Evolutionary conservation across 2,113 vertebrate species (phyloP).

Genomic region (Pimephales promelas): DNA sequence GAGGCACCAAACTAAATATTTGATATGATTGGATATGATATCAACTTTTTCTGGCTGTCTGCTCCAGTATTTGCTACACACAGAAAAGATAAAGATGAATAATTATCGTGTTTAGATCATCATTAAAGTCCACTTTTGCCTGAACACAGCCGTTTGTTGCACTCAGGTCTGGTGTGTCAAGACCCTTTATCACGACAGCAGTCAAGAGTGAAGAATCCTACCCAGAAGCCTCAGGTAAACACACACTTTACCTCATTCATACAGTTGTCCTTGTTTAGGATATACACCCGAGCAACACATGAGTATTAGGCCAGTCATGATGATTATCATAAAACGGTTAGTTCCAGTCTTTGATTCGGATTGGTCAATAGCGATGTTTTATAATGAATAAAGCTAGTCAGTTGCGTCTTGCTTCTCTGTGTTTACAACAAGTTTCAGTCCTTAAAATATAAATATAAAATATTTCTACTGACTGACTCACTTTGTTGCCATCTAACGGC

Average conservation of each 20-base stretch:
- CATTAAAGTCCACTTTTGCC: background rate
- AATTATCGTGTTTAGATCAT: background rate
- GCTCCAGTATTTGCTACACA: background rate
- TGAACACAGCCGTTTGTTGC: constrained; percentile 6
- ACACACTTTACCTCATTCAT: background rate
- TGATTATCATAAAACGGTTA: background rate
- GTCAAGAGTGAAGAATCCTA: constrained; percentile 71
- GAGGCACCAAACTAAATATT: background rate
- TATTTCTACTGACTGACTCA: too few relatives aligned
- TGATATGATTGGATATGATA: background rate
- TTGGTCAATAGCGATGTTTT: too few relatives aligned
- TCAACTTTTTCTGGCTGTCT: background rate
- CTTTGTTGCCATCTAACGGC: too few relatives aligned
- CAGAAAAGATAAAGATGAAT: background rate
- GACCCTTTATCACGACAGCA: constrained; percentile 81
- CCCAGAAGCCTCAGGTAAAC: constrained; percentile 83
- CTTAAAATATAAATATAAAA: too few relatives aligned
- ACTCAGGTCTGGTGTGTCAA: constrained; percentile 90
- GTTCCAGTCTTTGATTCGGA: too few relatives aligned
- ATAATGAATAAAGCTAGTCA: too few relatives aligned
- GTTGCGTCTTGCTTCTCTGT: too few relatives aligned
- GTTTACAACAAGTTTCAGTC: too few relatives aligned
- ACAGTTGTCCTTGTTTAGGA: too few relatives aligned
- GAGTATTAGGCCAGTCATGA: background rate
- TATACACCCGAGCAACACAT: background rate